phyloP scores from a whole-genome alignment of 1,140 invertebrate species.

The Heliothis virescens region DNA sequence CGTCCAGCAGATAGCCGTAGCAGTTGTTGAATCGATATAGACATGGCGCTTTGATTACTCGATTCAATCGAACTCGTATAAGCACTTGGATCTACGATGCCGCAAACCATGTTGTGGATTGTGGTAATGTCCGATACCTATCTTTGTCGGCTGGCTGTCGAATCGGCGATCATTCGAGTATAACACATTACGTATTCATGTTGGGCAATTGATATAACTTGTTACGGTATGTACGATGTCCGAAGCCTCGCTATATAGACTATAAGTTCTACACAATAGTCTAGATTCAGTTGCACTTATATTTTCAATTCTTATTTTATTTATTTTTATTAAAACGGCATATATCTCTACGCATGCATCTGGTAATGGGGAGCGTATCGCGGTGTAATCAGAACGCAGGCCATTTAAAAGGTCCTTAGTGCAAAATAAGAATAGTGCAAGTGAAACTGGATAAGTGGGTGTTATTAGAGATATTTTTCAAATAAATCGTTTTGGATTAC shows the following conservation, averaged over 20 bases:
- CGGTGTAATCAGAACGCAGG: conserved; percentile 35
- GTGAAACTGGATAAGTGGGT: conserved; percentile 11
- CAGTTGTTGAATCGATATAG: conserved; percentile 82
- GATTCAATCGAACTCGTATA: conserved; percentile 79
- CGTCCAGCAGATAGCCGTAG: conserved; percentile 76
- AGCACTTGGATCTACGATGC: conserved; percentile 63
- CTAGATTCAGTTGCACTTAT: conserved; percentile 32
- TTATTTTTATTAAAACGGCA: conserved; percentile 3
- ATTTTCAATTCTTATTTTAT: conserved; percentile 31
- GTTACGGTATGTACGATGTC: conserved; percentile 47
- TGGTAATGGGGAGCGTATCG: conserved; percentile 30
- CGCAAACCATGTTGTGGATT: conserved; percentile 69
- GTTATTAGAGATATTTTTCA: conserved; percentile 30
- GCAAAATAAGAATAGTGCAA: conserved; percentile 12
- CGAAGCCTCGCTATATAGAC: background rate
- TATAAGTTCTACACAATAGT: background rate
- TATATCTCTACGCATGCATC: conserved; percentile 40
- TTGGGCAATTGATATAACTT: conserved; percentile 75
- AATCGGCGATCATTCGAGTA: conserved; percentile 70
- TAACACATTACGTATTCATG: conserved; percentile 75
- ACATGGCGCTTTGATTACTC: conserved; percentile 83
- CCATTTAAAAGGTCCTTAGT: conserved; percentile 38
- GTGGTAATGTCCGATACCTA: conserved; percentile 75
- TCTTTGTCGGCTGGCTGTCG: conserved; percentile 72
- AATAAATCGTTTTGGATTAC: conserved; percentile 10